Evolutionary conservation across 37 sponge, comb jelly and placozoan species (phyloP), one percentile per base, ranked within the genome.

Genomic region (Haliclona indistincta): DNA sequence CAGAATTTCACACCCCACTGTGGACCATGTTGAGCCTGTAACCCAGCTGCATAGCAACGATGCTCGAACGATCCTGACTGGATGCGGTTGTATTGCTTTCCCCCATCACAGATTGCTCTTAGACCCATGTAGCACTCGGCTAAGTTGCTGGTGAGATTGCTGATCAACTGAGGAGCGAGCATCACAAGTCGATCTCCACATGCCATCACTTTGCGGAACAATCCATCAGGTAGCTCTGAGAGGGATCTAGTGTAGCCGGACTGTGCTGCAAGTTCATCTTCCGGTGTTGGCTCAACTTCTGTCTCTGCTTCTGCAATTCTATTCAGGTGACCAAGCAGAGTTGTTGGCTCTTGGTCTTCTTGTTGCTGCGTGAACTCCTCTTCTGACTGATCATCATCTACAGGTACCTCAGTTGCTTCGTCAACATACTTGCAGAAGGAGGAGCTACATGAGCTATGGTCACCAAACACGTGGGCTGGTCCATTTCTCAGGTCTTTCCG

Each of bases 381-480:
- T n/a, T n/a, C n/a, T n/a, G n/a, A n/a, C n/a, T n/a, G n/a, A n/a
- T n/a, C n/a, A n/a, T n/a, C n/a, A n/a, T n/a, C n/a, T n/a, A n/a
- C n/a, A n/a, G n/a, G n/a, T n/a, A n/a, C n/a, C n/a, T n/a, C n/a
- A n/a, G n/a, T n/a, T n/a, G n/a, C n/a, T n/a, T n/a, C n/a, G n/a
- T n/a, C n/a, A n/a, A n/a, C n/a, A n/a, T n/a, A n/a, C n/a, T n/a
- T n/a, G n/a, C 83, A 82, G 58, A 73, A 82, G 37, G 73, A 68
- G 1, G 54, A 1, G 51, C 83, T 82, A 61, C 83, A 82, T 11
- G 64, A 38, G 0, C n/a, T 25, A 47, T 82, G 77, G 54, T 73
- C 20, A 19, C 84, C 70, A 69, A 75, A 76, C 23, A 37, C 53
- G 26, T 67, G 76, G n/a, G 33, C 47, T 52, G 87, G 81, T 1